These are phyloP conservation scores for Drosophila equinoxialis DNA, from an alignment of 1,140 invertebrate genomes.

Conservation along the genomic window DNA sequence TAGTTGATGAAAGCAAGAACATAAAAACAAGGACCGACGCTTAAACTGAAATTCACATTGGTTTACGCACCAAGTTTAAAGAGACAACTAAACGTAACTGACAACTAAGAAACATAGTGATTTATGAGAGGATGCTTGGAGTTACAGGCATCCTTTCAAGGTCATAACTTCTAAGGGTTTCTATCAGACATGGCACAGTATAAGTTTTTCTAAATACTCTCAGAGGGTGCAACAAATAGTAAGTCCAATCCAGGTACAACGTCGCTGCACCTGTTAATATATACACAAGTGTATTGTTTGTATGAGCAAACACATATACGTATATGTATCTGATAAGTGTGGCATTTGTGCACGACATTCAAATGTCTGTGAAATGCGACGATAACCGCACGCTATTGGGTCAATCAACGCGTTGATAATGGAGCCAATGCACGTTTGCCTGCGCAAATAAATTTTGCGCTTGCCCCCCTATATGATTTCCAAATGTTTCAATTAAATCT, in stretches of 20 bases:
- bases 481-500: slow-evolving; percentile 3
- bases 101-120: too few relatives aligned
- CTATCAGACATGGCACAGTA: too few relatives aligned
- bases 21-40: background rate
- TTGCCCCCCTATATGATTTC: background rate
- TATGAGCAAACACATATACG: background rate
- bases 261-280: background rate
- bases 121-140: too few relatives aligned
- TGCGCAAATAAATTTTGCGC: slow-evolving; percentile 30
- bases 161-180: too few relatives aligned
- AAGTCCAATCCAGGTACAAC: background rate
- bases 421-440: background rate
- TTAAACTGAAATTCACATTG: background rate
- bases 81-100: too few relatives aligned
- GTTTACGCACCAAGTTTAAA: too few relatives aligned
- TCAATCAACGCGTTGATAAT: slow-evolving; percentile 56
- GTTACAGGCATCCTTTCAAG: too few relatives aligned
- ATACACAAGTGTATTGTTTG: background rate
- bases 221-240: background rate
- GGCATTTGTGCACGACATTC: slow-evolving; percentile 37
- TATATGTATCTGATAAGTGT: slow-evolving; percentile 2
- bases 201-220: background rate
- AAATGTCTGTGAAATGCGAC: slow-evolving; percentile 35
- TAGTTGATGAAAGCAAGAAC: slow-evolving; percentile 15
- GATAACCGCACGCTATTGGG: slow-evolving; percentile 50